Evolutionary conservation across 2,113 vertebrate species (phyloP).

Genomic region (Pachypanchax playfairii): DNA sequence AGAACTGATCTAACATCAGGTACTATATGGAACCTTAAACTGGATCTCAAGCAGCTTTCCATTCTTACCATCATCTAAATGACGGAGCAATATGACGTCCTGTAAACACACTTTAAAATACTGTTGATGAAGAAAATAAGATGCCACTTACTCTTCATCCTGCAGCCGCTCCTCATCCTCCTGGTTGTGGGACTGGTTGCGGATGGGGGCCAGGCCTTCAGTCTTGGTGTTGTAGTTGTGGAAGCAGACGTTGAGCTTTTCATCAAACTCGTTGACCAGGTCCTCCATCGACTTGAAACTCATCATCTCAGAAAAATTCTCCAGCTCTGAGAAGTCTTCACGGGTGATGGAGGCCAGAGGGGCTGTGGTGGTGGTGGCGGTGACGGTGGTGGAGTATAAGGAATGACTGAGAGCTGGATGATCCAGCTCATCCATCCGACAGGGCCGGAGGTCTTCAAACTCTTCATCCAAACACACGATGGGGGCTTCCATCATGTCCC

Average conservation of each 20-base stretch:
- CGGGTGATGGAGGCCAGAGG: constrained; percentile 79
- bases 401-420: constrained; percentile 70
- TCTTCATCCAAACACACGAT: constrained; percentile 93
- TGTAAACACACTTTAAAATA: no score
- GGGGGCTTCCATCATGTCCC: constrained; percentile 88
- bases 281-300: constrained; percentile 98
- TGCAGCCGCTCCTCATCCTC: constrained; percentile 89
- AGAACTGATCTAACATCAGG: no score
- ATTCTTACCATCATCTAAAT: no score
- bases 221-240: constrained; percentile 96
- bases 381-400: constrained; percentile 69
- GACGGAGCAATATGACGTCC: no score
- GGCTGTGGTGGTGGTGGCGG: constrained; percentile 65
- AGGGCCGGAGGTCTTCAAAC: constrained; percentile 89
- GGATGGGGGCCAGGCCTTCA: constrained; percentile 88
- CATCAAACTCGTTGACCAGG: constrained; percentile 92
- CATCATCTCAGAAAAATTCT: constrained; percentile 96
- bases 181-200: constrained; percentile 85
- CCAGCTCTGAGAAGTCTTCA: constrained; percentile 92
- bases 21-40: no score
- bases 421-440: constrained; percentile 80
- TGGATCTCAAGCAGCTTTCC: no score
- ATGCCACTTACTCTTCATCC: constrained; percentile 89
- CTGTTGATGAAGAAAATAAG: no score
- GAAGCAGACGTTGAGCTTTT: constrained; percentile 94